phyloP scores from a whole-genome alignment of 2,888 invertebrate genomes.

The Athetis lepigone region DNA sequence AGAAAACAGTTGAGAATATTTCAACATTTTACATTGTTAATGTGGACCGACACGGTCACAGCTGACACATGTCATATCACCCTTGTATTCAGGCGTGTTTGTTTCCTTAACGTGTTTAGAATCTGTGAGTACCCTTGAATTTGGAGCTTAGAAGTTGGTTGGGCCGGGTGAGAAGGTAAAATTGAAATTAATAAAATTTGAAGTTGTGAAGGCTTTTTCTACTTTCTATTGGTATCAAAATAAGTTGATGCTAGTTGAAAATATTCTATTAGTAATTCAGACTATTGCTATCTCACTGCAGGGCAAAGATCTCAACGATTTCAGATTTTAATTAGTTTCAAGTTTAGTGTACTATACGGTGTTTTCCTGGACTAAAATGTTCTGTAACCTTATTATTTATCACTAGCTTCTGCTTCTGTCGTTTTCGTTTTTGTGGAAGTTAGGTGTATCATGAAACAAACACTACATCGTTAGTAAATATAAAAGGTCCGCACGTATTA shows the following conservation, averaged over 20 bases:
- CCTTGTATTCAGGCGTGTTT: slow-evolving; percentile 67
- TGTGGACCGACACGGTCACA: slow-evolving; percentile 63
- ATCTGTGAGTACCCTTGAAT: slow-evolving; percentile 58
- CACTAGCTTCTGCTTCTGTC: too few species aligned
- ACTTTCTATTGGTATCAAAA: background rate
- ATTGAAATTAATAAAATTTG: slow-evolving; percentile 34
- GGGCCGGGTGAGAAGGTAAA: slow-evolving; percentile 6
- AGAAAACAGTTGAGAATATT: slow-evolving; percentile 55
- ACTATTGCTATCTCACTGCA: too few species aligned
- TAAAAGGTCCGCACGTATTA: too few species aligned
- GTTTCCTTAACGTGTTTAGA: slow-evolving; percentile 65
- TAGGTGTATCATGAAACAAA: too few species aligned
- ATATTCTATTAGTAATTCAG: background rate
- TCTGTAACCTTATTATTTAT: too few species aligned
- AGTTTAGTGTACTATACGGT: too few species aligned
- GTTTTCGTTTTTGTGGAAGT: too few species aligned
- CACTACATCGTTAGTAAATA: too few species aligned
- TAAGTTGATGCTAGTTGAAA: background rate
- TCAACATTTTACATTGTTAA: slow-evolving; percentile 62
- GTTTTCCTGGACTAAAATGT: too few species aligned
- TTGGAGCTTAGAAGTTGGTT: slow-evolving; percentile 31
- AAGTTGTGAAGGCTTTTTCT: slow-evolving; percentile 13
- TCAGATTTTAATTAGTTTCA: too few species aligned
- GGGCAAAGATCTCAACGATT: too few species aligned
- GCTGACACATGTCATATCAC: slow-evolving; percentile 82